Conservation (phyloP, 2,888 invertebrate genomes). For the Vanessa cardui region DNA sequence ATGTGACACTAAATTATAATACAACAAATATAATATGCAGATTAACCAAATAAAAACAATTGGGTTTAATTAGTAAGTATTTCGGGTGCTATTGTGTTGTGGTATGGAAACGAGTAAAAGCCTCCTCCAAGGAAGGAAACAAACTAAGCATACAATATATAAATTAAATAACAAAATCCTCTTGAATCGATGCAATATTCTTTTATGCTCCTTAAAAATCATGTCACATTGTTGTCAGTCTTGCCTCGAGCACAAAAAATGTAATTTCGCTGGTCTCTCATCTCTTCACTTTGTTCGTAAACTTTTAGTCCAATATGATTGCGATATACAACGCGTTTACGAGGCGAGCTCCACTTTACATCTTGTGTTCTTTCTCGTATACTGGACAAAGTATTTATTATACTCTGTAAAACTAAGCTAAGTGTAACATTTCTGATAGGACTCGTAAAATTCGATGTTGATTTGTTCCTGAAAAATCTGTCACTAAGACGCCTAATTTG, state of each 20-base stretch:
- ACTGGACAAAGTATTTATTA: neutral
- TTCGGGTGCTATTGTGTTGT: too few relatives aligned
- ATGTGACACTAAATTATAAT: too few relatives aligned
- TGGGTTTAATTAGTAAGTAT: too few relatives aligned
- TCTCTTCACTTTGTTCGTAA: constrained; percentile 10
- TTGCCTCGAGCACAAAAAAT: constrained; percentile 17
- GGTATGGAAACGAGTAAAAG: too few relatives aligned
- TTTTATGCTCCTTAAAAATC: constrained; percentile 6
- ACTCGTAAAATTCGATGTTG: too few relatives aligned
- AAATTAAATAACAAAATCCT: neutral
- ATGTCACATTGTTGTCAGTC: constrained; percentile 5
- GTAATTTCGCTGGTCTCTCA: constrained; percentile 15
- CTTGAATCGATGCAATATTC: constrained; percentile 3
- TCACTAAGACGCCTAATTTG: too few relatives aligned
- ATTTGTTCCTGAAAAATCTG: too few relatives aligned
- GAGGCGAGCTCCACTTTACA: constrained; percentile 10
- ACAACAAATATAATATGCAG: too few relatives aligned
- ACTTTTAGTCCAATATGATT: constrained; percentile 16
- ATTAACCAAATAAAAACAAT: too few relatives aligned
- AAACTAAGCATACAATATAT: neutral
- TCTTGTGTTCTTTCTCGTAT: constrained; percentile 1
- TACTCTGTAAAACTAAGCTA: too few relatives aligned
- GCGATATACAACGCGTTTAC: constrained; percentile 12
- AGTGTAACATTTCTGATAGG: too few relatives aligned
- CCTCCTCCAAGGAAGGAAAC: too few relatives aligned